Evolutionary conservation across 2,888 invertebrate species (phyloP).

Genomic region (Monochamus alternatus): DNA sequence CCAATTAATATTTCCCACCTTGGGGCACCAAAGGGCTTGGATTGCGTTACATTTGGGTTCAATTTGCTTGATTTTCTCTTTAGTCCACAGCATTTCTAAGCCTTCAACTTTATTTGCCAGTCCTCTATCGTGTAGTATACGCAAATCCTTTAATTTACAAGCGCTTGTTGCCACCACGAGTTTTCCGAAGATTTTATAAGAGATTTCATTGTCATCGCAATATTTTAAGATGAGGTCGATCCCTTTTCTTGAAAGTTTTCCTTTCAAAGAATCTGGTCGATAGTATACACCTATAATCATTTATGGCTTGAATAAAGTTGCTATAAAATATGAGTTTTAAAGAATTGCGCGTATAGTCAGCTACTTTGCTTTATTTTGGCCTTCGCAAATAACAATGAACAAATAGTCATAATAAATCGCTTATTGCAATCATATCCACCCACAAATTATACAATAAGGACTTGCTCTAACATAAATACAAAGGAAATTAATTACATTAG

Average conservation of each 20-base stretch:
- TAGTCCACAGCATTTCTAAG: conserved; percentile 72
- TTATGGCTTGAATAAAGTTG: too few relatives aligned
- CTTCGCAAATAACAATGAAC: too few relatives aligned
- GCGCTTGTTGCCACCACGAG: conserved; percentile 87
- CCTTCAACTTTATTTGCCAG: conserved; percentile 73
- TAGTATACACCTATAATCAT: conserved; percentile 86
- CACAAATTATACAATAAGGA: too few relatives aligned
- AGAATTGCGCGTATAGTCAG: too few relatives aligned
- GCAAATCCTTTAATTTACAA: conserved; percentile 79
- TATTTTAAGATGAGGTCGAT: conserved; percentile 85
- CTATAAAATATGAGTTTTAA: too few relatives aligned
- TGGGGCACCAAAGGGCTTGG: conserved; percentile 82
- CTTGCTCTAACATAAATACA: too few relatives aligned
- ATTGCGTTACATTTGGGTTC: conserved; percentile 73
- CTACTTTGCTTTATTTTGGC: not conserved
- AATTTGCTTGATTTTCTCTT: conserved; percentile 51
- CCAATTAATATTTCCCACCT: conserved; percentile 93
- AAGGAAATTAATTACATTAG: too few relatives aligned
- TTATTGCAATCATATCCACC: too few relatives aligned
- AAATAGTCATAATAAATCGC: too few relatives aligned
- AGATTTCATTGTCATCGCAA: conserved; percentile 85
- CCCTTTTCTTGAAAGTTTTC: conserved; percentile 92
- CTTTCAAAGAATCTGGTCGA: conserved; percentile 87
- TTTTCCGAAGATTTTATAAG: conserved; percentile 93
- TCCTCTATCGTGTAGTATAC: conserved; percentile 76